Evolutionary conservation across 2,113 vertebrate species (phyloP).

Genomic region (Toxostoma redivivum): DNA sequence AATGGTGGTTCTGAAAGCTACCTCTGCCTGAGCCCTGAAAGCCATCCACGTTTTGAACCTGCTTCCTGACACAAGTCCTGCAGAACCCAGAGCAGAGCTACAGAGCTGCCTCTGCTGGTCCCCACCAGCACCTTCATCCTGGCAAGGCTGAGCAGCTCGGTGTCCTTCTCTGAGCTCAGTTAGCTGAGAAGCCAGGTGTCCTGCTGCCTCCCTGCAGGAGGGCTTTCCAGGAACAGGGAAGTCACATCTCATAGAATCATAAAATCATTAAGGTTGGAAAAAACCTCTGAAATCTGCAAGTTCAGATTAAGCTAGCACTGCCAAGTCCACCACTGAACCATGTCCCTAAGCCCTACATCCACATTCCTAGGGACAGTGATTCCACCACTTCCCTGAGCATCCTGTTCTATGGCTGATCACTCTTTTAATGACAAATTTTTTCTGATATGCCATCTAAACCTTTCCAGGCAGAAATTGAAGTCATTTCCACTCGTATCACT

Average conservation of each 20-base stretch:
- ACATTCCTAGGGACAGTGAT: not conserved
- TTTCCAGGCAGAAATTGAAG: not conserved
- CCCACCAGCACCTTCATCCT: not conserved
- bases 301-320: not conserved
- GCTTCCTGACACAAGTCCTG: not conserved
- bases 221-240: not conserved
- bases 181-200: not conserved
- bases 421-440: not conserved
- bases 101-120: not conserved
- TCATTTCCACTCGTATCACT: not conserved
- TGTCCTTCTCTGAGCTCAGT: accelerated
- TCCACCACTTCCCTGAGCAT: not conserved
- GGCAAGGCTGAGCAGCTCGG: not conserved
- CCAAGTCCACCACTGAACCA: not conserved
- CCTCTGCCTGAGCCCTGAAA: not conserved
- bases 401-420: not conserved
- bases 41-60: not conserved
- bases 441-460: not conserved
- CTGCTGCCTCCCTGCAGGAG: not conserved
- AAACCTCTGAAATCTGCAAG: not conserved
- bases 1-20: not conserved
- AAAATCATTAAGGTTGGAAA: not conserved
- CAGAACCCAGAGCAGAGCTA: not conserved
- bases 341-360: no score
- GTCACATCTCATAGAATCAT: not conserved